Conservation (phyloP, 2,113 vertebrate species). For the Maccullochella peelii region DNA sequence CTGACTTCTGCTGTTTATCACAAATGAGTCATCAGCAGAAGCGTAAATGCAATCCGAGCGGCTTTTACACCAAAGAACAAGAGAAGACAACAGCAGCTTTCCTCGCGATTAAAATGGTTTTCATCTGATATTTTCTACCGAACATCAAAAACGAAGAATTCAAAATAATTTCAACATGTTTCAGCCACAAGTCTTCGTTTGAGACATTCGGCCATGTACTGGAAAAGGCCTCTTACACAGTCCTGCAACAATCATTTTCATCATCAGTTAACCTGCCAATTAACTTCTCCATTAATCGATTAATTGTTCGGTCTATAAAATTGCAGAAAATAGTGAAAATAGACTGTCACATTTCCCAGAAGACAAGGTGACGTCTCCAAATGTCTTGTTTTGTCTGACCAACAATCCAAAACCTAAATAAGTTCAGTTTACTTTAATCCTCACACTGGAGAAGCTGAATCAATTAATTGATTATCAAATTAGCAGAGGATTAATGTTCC, state of each 20-base stretch:
- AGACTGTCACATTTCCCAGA: too few relatives aligned
- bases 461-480: too few relatives aligned
- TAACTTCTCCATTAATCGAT: too few relatives aligned
- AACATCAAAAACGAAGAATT: neutral
- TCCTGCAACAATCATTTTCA: neutral
- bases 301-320: too few relatives aligned
- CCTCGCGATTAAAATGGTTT: neutral
- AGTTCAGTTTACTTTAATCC: neutral
- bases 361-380: too few relatives aligned
- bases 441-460: neutral
- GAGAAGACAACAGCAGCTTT: neutral
- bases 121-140: neutral
- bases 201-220: neutral
- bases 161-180: neutral
- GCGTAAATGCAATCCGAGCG: conserved; percentile 13
- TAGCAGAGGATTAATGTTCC: too few relatives aligned
- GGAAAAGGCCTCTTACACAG: too few relatives aligned
- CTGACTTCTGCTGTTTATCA: conserved; percentile 42
- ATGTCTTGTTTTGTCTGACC: too few relatives aligned
- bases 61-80: neutral
- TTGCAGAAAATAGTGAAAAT: too few relatives aligned
- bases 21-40: conserved; percentile 35
- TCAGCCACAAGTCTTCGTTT: neutral
- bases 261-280: neutral
- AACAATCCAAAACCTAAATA: too few relatives aligned